Percentiles rank a stretch among this genome's conserved stretches.
Conservation (phyloP, 1,140 invertebrate species). For the Ylistrum balloti region DNA sequence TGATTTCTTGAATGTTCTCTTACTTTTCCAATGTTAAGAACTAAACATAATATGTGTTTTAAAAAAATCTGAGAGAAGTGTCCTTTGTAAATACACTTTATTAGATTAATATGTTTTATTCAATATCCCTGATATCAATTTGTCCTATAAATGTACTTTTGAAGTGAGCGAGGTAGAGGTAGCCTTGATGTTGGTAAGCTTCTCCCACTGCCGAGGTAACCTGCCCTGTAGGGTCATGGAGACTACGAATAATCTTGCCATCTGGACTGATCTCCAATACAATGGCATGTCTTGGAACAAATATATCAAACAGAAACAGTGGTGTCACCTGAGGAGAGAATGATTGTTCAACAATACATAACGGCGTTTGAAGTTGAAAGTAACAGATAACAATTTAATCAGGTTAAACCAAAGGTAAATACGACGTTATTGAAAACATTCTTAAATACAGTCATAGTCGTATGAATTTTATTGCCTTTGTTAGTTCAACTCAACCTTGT, state of each 20-base stretch:
- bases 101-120: neutral
- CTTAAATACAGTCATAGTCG: no score
- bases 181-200: conserved; percentile 75
- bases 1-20: no score
- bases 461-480: no score
- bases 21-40: no score
- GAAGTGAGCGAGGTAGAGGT: conserved; percentile 85
- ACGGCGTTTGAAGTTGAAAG: no score
- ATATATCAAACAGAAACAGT: conserved; percentile 83
- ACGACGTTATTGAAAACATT: no score
- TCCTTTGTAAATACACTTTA: neutral
- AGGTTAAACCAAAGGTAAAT: no score
- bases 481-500: no score
- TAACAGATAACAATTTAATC: no score
- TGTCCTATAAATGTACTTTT: conserved; percentile 66
- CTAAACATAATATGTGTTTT: no score
- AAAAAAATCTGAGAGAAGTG: no score
- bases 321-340: conserved; percentile 85
- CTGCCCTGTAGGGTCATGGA: conserved; percentile 78
- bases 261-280: conserved; percentile 76
- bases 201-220: conserved; percentile 79
- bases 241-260: conserved; percentile 77
- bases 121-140: conserved; percentile 36
- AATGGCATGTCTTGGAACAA: conserved; percentile 84
- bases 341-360: no score